Conservation (phyloP, 2,797 vertebrate genomes). For the Uromys caudimaculatus region DNA sequence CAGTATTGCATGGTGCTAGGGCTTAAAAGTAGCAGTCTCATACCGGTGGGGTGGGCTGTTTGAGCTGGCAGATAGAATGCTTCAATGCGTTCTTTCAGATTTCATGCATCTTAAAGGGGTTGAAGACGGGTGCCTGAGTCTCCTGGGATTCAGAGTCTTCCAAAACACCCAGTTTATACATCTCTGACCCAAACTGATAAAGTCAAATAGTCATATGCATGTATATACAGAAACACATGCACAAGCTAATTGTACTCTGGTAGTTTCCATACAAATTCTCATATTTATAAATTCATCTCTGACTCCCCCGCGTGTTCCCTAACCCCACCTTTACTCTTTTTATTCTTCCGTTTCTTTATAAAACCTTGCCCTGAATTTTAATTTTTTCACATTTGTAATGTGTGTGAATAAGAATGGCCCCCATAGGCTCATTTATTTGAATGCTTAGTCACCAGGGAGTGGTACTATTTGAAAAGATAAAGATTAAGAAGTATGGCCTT, state of each 20-base stretch:
- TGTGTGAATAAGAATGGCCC: background rate
- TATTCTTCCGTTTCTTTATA: background rate
- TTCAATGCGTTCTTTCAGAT: background rate
- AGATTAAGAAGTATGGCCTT: background rate
- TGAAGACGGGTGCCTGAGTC: background rate
- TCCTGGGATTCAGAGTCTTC: background rate
- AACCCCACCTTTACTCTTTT: background rate
- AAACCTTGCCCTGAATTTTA: background rate
- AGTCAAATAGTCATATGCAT: background rate
- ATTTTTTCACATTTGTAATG: background rate
- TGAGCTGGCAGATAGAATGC: background rate
- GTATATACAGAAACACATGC: background rate
- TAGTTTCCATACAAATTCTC: background rate
- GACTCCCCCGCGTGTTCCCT: background rate
- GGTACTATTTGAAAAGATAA: background rate
- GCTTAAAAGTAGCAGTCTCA: background rate
- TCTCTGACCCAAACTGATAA: background rate
- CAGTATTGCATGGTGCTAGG: background rate
- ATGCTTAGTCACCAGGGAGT: background rate
- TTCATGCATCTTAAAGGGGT: background rate
- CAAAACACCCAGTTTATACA: background rate
- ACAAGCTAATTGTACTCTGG: background rate
- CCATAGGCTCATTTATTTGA: background rate
- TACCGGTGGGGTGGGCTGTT: background rate
- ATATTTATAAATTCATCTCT: background rate